Base-by-base conservation (phyloP, 2,797 vertebrate species). In the Epinephelus coioides region DNA sequence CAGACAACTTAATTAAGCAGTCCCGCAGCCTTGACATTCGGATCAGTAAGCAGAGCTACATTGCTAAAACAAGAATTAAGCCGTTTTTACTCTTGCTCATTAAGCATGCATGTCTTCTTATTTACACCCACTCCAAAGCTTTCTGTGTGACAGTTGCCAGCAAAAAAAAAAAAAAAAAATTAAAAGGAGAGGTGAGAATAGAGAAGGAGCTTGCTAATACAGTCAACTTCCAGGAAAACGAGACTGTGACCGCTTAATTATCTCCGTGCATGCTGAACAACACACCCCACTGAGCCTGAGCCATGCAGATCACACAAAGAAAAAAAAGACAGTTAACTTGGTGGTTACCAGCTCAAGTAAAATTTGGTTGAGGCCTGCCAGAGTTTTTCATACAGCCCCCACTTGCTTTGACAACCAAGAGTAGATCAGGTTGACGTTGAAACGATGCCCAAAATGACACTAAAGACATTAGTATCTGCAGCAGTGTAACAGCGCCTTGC, bases 141-240 rank as follows among this genome's bases (percentile, higher is more conserved):
- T 72, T 75, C 53, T 70, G 63, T 86, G 47, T 71, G 64, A 80
- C 73, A 67, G 61, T 61, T 81, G 77, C 68, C 68, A 80, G 54
- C 43, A 53, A 71, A 51, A 49, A 19, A 6, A 51, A 30, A 27
- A 27, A 5, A 57, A 25, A 44, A 27, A 23, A 44, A 19, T 2
- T 49, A 8, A 50, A 25, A 73, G 44, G 57, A 30, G 46, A 73
- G 71, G 71, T 74, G 70, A 81, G 64, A 83, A 82, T 62, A 59
- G 46, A 69, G 43, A 55, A 64, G 18, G 27, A 25, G 65, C 47
- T 73, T 8, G 11, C 75, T 74, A 70, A 84, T 68, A 50, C 63
- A 59, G 56, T 81, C 75, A 63, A 76, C 76, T 89, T 87, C 53
- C 50, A 81, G 79, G 74, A 91, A 79, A 87, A 74, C 50, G 38